Percentiles rank a stretch among this genome's conserved stretches.
These are phyloP conservation scores for Ganaspis brasiliensis DNA, from an alignment of 2,888 invertebrate genomes.

Conservation along the genomic window DNA sequence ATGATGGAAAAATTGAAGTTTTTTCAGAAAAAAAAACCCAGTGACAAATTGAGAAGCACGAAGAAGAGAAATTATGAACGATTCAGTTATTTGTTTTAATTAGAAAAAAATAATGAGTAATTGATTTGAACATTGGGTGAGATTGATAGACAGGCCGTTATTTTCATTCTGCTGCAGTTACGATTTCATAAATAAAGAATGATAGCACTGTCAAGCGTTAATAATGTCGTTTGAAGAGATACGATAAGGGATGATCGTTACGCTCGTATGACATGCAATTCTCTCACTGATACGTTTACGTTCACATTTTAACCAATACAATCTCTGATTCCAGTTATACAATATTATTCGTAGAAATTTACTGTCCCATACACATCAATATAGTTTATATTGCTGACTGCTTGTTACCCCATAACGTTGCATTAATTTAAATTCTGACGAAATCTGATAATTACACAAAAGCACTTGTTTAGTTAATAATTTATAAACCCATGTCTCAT, in stretches of 20 bases:
- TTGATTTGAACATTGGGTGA: slow-evolving; percentile 14
- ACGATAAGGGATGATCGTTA: slow-evolving; percentile 40
- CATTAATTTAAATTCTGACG: slow-evolving; percentile 19
- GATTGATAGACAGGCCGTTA: slow-evolving; percentile 35
- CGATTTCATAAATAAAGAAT: slow-evolving; percentile 39
- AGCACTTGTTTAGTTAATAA: background rate
- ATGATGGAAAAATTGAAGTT: background rate
- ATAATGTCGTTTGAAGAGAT: slow-evolving; percentile 39
- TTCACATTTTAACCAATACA: slow-evolving; percentile 31
- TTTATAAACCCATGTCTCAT: background rate
- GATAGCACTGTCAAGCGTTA: slow-evolving; percentile 40
- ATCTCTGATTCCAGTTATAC: background rate
- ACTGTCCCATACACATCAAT: background rate
- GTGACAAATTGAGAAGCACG: background rate
- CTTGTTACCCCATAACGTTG: slow-evolving; percentile 11
- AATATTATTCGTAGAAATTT: slow-evolving; percentile 11
- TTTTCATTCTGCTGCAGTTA: slow-evolving; percentile 10
- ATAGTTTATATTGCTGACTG: background rate
- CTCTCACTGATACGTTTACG: slow-evolving; percentile 23
- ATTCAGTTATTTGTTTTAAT: slow-evolving; percentile 28
- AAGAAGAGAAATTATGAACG: slow-evolving; percentile 6
- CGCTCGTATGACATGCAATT: slow-evolving; percentile 40
- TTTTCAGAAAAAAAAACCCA: background rate
- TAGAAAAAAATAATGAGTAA: slow-evolving; percentile 32
- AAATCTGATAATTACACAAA: slow-evolving; percentile 29